Conservation (phyloP, 2,888 invertebrate genomes). For the Tachystola acroxantha region DNA sequence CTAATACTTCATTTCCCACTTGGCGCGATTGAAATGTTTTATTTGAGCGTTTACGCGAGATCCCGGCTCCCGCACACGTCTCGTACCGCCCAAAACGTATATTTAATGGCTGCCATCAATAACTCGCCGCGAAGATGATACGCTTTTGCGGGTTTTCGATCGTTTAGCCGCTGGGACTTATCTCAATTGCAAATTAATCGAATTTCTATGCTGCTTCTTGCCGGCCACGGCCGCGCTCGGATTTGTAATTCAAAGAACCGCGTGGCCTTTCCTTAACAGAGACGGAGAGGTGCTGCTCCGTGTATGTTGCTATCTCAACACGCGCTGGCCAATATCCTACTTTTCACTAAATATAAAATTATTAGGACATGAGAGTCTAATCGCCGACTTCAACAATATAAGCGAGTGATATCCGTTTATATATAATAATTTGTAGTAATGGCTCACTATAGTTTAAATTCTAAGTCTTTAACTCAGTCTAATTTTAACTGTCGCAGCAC, state of each 20-base stretch:
- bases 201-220: conserved; percentile 55
- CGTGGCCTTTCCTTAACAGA: conserved; percentile 43
- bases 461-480: too few species aligned
- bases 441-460: too few species aligned
- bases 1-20: conserved; percentile 65
- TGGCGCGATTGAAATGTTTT: conserved; percentile 69
- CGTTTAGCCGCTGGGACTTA: conserved; percentile 57
- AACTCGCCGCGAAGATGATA: conserved; percentile 68
- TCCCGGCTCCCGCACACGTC: conserved; percentile 40
- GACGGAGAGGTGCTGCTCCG: too few species aligned
- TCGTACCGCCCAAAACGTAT: conserved; percentile 57
- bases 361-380: too few species aligned
- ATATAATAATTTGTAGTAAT: too few species aligned
- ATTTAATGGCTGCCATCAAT: conserved; percentile 77
- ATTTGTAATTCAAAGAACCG: conserved; percentile 62
- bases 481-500: too few species aligned
- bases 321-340: too few species aligned
- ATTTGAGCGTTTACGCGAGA: conserved; percentile 55
- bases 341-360: too few species aligned
- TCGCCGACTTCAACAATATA: too few species aligned
- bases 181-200: conserved; percentile 75
- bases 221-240: conserved; percentile 29
- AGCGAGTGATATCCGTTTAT: too few species aligned
- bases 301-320: too few species aligned
- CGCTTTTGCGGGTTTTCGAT: conserved; percentile 58